Conservation (phyloP, 2,113 vertebrate species). For the Rostratula benghalensis region DNA sequence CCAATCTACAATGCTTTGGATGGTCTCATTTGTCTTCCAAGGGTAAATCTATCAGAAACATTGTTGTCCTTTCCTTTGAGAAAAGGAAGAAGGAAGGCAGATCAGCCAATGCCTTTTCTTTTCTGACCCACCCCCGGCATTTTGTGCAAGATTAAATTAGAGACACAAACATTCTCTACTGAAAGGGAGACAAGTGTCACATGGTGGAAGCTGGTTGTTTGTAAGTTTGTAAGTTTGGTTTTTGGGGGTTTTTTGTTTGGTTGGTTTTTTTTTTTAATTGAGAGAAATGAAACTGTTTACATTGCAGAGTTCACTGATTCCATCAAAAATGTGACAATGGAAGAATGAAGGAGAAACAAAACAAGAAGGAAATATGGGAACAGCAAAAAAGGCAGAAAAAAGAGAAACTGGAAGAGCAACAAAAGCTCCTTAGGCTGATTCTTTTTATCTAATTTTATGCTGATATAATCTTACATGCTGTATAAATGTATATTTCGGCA, state of each 20-base stretch:
- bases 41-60: neutral
- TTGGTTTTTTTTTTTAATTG: neutral
- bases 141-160: neutral
- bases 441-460: neutral
- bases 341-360: neutral
- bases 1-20: neutral
- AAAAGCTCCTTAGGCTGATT: neutral
- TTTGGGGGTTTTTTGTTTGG: neutral
- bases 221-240: no score
- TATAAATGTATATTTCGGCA: neutral
- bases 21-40: slow-evolving; percentile 37
- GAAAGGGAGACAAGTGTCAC: neutral
- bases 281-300: neutral
- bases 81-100: neutral
- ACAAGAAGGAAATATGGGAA: neutral
- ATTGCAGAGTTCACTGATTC: neutral
- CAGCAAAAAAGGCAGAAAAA: neutral
- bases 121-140: no score
- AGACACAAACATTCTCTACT: neutral
- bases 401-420: neutral
- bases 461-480: neutral
- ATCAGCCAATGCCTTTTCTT: neutral
- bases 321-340: neutral
- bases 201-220: neutral
- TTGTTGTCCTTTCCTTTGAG: neutral